These are phyloP conservation scores for Macrophya alboannulata DNA, from an alignment of 2,888 invertebrate genomes.

Conservation along the genomic window DNA sequence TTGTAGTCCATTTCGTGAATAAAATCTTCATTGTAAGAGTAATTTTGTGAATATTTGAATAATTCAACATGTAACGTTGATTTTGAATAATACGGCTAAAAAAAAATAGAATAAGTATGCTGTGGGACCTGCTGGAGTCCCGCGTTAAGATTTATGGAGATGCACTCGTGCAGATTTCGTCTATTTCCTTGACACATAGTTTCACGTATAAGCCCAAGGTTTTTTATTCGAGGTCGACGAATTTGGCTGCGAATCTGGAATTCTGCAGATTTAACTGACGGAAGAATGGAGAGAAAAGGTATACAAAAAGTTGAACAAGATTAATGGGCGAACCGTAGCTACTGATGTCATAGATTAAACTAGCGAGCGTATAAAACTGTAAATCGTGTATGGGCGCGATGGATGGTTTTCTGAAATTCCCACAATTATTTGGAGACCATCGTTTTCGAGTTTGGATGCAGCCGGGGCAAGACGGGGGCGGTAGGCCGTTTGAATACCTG, in stretches of 20 bases:
- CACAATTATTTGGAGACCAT: conserved; percentile 21
- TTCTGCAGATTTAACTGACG: not conserved
- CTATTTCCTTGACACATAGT: conserved; percentile 11
- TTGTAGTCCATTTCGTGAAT: not conserved
- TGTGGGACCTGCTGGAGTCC: not conserved
- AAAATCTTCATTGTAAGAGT: not conserved
- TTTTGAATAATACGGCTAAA: not conserved
- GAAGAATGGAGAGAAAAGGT: not conserved
- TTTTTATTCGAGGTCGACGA: conserved; percentile 3
- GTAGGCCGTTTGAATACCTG: conserved; percentile 30
- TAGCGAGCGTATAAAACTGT: not conserved
- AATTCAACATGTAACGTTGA: conserved; percentile 4
- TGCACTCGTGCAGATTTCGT: conserved; percentile 36
- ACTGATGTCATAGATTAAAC: not conserved
- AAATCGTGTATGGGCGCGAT: not conserved
- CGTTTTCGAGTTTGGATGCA: conserved; percentile 26
- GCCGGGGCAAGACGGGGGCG: conserved; percentile 2
- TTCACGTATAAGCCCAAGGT: conserved; percentile 11
- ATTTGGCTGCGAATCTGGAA: conserved; percentile 31
- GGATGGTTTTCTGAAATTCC: conserved; percentile 10
- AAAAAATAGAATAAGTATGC: not conserved
- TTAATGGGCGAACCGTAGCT: not conserved
- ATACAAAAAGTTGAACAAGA: not conserved
- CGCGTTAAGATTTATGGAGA: not conserved
- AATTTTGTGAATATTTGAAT: not conserved